Evolutionary conservation across 2,888 invertebrate species (phyloP).

Genomic region (Julus scanicus): DNA sequence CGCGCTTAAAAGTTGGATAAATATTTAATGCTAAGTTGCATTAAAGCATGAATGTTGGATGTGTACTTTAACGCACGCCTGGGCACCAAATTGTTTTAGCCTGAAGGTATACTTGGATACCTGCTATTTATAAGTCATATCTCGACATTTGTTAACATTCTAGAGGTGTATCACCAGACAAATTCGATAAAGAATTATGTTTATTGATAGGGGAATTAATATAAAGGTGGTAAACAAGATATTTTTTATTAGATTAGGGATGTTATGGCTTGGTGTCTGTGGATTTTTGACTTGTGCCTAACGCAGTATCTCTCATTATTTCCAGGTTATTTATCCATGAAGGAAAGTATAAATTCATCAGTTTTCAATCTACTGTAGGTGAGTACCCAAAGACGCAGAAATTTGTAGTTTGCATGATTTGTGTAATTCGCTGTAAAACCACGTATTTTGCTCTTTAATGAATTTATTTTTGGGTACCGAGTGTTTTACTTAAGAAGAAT

Average conservation of each 20-base stretch:
- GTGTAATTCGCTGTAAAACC: not conserved
- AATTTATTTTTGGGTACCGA: not conserved
- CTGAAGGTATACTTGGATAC: not conserved
- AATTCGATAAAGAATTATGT: not conserved
- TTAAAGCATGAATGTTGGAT: slow-evolving; percentile 35
- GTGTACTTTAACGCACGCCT: not conserved
- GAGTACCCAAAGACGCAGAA: not conserved
- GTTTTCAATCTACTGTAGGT: slow-evolving; percentile 31
- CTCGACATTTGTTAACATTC: not conserved
- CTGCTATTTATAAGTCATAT: not conserved
- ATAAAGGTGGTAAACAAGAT: too few species aligned
- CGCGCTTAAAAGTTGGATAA: slow-evolving; percentile 25
- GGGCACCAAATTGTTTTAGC: not conserved
- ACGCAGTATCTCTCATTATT: not conserved
- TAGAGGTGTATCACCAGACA: not conserved
- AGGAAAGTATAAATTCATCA: not conserved
- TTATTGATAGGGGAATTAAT: too few species aligned
- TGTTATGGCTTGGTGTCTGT: too few species aligned
- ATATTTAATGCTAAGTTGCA: slow-evolving; percentile 23
- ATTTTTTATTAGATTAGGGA: too few species aligned
- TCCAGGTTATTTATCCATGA: not conserved
- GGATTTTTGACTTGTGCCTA: too few species aligned
- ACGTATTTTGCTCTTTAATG: not conserved
- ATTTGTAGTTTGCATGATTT: not conserved
- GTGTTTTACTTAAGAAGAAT: not conserved